Conservation (phyloP, 2,888 invertebrate genomes). For the Alviniconcha strummeri region DNA sequence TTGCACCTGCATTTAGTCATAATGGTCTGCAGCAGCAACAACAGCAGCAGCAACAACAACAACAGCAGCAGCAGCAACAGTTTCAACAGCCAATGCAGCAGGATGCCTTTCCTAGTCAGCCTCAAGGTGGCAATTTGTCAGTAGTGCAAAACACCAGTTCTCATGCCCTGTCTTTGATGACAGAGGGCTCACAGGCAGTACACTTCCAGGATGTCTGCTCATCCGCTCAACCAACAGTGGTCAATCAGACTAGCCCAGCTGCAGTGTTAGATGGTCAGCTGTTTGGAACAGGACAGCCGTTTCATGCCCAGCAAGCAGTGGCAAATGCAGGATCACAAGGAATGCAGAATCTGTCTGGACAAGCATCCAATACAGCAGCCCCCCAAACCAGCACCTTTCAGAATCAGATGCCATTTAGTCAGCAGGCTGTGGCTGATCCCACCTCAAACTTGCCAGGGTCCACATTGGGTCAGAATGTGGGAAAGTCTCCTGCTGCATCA, state of each 20-base stretch:
- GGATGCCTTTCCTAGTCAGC: conserved; percentile 5
- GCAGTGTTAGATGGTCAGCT: conserved; percentile 15
- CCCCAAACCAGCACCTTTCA: not conserved
- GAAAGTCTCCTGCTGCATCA: conserved; percentile 22
- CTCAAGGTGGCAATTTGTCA: not conserved
- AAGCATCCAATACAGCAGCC: not conserved
- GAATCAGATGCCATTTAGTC: conserved; percentile 8
- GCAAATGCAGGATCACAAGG: not conserved
- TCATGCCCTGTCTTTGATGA: conserved; percentile 4
- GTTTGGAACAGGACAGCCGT: not conserved
- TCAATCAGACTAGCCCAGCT: not conserved
- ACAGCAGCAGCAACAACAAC: conserved; percentile 14
- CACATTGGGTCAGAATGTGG: too few relatives aligned
- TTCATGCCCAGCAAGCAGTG: not conserved
- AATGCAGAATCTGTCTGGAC: not conserved
- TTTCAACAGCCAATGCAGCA: conserved; percentile 1
- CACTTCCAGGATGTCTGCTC: conserved; percentile 2
- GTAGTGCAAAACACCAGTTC: conserved; percentile 17
- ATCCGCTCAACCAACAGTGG: not conserved
- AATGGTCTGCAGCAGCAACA: not conserved
- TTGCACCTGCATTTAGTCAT: not conserved
- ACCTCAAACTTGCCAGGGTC: too few relatives aligned
- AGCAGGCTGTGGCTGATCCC: not conserved
- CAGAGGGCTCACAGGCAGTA: not conserved
- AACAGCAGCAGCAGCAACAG: not conserved